Evolutionary conservation across 2,888 invertebrate genomes (phyloP).

Genomic region (Cynaeus angustus): DNA sequence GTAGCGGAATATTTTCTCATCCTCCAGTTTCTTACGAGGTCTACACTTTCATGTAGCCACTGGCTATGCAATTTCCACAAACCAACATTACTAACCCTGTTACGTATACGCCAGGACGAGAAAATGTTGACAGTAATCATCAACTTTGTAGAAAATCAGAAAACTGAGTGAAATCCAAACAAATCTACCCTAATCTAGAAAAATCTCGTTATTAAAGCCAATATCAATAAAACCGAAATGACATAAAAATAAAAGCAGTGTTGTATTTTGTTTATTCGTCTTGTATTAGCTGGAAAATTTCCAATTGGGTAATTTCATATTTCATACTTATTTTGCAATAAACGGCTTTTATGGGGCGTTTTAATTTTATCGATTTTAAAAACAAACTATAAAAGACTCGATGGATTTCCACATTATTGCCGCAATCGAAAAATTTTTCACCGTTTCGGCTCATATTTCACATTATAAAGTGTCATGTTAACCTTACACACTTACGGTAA

Average conservation of each 20-base stretch:
- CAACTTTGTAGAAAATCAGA: not conserved
- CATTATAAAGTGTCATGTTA: slow-evolving; percentile 2
- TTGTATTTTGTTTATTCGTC: not conserved
- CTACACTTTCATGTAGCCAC: slow-evolving; percentile 32
- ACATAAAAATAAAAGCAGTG: not conserved
- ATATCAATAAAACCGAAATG: too few relatives aligned
- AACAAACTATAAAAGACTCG: slow-evolving; percentile 9
- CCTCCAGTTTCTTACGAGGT: slow-evolving; percentile 26
- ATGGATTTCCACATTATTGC: slow-evolving; percentile 10
- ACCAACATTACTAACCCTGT: slow-evolving; percentile 25
- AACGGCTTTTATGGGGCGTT: not conserved
- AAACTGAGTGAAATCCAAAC: slow-evolving; percentile 2
- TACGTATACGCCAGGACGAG: slow-evolving; percentile 10
- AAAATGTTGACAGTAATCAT: slow-evolving; percentile 17
- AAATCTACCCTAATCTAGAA: not conserved
- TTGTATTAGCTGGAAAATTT: too few relatives aligned
- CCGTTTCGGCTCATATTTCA: too few relatives aligned
- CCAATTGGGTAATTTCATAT: not conserved
- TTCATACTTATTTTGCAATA: slow-evolving; percentile 4
- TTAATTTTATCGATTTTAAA: slow-evolving; percentile 11
- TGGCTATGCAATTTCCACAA: slow-evolving; percentile 44
- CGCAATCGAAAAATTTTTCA: too few relatives aligned
- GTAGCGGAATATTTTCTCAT: slow-evolving; percentile 33
- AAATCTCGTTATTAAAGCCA: not conserved
- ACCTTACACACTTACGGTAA: not conserved